Base-by-base conservation (phyloP, 2,113 vertebrate species). In the Psammodynastes pulverulentus region DNA sequence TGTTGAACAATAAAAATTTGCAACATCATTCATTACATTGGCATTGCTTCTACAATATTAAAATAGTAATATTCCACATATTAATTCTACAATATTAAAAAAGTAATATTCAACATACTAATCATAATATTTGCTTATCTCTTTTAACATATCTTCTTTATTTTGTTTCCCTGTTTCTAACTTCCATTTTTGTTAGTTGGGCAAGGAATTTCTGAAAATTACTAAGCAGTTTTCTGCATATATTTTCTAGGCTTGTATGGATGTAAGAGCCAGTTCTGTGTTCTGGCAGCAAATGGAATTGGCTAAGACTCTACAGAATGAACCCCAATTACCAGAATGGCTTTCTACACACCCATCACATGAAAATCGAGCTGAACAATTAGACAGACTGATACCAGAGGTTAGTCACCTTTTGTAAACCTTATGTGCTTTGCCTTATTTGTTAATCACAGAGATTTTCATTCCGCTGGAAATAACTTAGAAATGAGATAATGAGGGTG, bases 251-350 rank as follows among this genome's bases (percentile, higher is more conserved):
- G 98, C 98, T 0, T 99, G 99, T 96, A 98, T 98, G 89, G 99
- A 99, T 43, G 98, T 99, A 92, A 96, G 99, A 96, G 98, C 98
- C 24, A 98, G 98, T 90, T 97, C 98, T 0, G 98, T 99, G 3
- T 99, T 99, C 95, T 99, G 99, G 99, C 98, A 98, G 95, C 98
- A 98, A 95, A 98, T 99, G 98, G 98, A 99, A 87, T 84, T 99
- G 85, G 93, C 91, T 88, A 98, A 98, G 39, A 94, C 72, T 86
- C 93, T 98, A 45, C 94, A 88, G 1, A 98, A 97, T 23, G 96
- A 98, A 45, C 96, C 96, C 34, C 97, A 89, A 89, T 1, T 98
- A 43, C 98, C 99, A 0, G 98, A 99, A 95, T 99, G 99, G 98
- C 97, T 99, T 54, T 99, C 99, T 92, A 99, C 99, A 5, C 99